A percentile compares a stretch with the other conserved stretches of the same genome.
Evolutionary conservation across 2,888 invertebrate genomes (phyloP).

Genomic region (Heliconius hortense): DNA sequence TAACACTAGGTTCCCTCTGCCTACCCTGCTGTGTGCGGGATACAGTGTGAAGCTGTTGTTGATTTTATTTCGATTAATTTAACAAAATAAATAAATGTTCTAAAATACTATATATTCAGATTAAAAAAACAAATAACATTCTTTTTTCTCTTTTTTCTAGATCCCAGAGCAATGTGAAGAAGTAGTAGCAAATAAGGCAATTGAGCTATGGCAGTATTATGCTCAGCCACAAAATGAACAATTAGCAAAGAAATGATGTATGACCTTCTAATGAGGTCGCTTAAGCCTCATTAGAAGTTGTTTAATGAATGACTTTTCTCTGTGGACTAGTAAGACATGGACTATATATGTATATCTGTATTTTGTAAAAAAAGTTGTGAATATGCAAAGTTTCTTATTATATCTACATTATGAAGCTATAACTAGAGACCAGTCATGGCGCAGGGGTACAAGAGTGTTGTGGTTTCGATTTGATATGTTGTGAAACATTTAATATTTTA

Average conservation of each 20-base stretch:
- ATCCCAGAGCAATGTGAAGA: conserved; percentile 91
- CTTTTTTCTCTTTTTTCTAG: conserved; percentile 65
- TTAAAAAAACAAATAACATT: neutral
- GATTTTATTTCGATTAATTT: too few relatives aligned
- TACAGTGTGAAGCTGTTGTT: too few relatives aligned
- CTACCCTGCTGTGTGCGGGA: too few relatives aligned
- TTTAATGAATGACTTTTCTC: conserved; percentile 1
- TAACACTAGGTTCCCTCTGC: too few relatives aligned
- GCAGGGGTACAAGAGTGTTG: too few relatives aligned
- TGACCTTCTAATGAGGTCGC: conserved; percentile 77
- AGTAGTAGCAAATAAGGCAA: conserved; percentile 91
- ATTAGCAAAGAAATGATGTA: conserved; percentile 78
- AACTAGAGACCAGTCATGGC: neutral
- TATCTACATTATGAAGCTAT: neutral
- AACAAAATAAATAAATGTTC: too few relatives aligned
- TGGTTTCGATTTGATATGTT: too few relatives aligned
- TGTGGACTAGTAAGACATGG: neutral
- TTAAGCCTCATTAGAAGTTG: conserved; percentile 70
- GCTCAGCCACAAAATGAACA: conserved; percentile 77
- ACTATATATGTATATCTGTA: neutral
- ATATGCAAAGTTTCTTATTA: neutral
- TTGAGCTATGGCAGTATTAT: conserved; percentile 93
- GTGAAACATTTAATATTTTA: too few relatives aligned
- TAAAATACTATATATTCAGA: too few relatives aligned
- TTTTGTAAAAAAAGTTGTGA: neutral